Percentiles rank a stretch among this genome's conserved stretches.
These are phyloP conservation scores for Plodia interpunctella DNA, from an alignment of 1,140 invertebrate species.

Conservation along the genomic window DNA sequence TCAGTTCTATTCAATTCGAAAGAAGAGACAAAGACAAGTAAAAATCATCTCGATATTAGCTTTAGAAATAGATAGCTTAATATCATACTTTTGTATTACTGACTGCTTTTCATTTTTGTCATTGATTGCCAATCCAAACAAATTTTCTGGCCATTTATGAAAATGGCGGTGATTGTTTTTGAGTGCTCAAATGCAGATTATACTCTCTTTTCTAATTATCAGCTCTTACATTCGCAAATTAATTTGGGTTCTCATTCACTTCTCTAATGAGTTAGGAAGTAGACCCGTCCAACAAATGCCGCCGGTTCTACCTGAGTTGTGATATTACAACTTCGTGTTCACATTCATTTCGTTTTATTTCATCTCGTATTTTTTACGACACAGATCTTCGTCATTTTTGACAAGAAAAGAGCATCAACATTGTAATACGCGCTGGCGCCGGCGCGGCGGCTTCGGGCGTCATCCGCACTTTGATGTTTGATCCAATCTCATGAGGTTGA, in stretches of 20 bases:
- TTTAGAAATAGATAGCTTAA: too few species aligned
- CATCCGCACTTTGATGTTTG: constrained; percentile 68
- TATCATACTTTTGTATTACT: too few species aligned
- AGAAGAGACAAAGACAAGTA: too few species aligned
- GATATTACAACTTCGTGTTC: constrained; percentile 55
- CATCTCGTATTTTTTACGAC: constrained; percentile 63
- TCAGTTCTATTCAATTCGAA: too few species aligned
- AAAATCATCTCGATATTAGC: too few species aligned
- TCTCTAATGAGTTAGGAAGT: background rate
- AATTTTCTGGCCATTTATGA: too few species aligned
- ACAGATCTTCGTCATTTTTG: constrained; percentile 74
- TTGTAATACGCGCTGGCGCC: constrained; percentile 72
- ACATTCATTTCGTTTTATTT: constrained; percentile 61
- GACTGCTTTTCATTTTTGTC: too few species aligned
- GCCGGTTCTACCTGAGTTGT: constrained; percentile 41
- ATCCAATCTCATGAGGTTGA: constrained; percentile 64
- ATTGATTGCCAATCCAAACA: too few species aligned
- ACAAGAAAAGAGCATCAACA: constrained; percentile 77
- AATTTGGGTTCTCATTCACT: background rate
- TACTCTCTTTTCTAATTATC: too few species aligned
- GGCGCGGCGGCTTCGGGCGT: constrained; percentile 48
- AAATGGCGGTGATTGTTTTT: too few species aligned
- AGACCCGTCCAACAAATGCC: constrained; percentile 5
- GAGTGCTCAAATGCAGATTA: too few species aligned
- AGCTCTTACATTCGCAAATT: too few species aligned